These are phyloP conservation scores for Virgularia gustaviana DNA, from an alignment of 92 coral and sea anemone species.

Conservation along the genomic window DNA sequence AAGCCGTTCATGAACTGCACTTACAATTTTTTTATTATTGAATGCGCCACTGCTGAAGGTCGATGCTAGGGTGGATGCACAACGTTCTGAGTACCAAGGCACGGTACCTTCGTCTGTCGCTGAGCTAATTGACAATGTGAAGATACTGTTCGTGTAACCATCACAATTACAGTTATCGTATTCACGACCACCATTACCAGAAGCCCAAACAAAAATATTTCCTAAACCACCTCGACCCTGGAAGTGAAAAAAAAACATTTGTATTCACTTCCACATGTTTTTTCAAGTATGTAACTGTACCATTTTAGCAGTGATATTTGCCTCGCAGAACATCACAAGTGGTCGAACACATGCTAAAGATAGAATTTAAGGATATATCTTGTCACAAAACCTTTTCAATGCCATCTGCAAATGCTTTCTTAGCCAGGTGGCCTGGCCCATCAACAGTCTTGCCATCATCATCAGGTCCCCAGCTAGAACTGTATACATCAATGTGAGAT, in stretches of 20 bases:
- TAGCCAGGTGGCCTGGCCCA: constrained; percentile 75
- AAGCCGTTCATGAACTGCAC: constrained; percentile 24
- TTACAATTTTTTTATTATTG: constrained; percentile 68
- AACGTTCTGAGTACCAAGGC: constrained; percentile 92
- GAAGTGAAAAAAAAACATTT: not conserved
- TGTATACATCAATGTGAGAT: constrained; percentile 68
- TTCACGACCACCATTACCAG: constrained; percentile 88
- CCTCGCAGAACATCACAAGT: not conserved
- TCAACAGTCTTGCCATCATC: constrained; percentile 82
- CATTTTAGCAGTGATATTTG: not conserved
- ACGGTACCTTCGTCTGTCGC: constrained; percentile 86
- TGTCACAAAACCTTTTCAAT: constrained; percentile 52
- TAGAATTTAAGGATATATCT: no score
- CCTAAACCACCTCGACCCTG: constrained; percentile 94
- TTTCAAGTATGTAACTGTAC: no score
- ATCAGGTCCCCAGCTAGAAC: constrained; percentile 89
- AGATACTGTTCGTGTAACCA: constrained; percentile 92
- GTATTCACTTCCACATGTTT: no score
- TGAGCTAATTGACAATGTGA: constrained; percentile 91
- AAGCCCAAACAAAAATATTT: constrained; percentile 92
- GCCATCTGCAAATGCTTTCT: constrained; percentile 71
- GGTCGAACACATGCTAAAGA: no score
- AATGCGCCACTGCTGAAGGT: constrained; percentile 84
- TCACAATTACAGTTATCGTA: constrained; percentile 94
- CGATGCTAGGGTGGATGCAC: constrained; percentile 91